Evolutionary conservation across 2,113 vertebrate genomes (phyloP), one percentile per base, ranked within the genome.

Genomic region (Pelvicachromis taeniatus): DNA sequence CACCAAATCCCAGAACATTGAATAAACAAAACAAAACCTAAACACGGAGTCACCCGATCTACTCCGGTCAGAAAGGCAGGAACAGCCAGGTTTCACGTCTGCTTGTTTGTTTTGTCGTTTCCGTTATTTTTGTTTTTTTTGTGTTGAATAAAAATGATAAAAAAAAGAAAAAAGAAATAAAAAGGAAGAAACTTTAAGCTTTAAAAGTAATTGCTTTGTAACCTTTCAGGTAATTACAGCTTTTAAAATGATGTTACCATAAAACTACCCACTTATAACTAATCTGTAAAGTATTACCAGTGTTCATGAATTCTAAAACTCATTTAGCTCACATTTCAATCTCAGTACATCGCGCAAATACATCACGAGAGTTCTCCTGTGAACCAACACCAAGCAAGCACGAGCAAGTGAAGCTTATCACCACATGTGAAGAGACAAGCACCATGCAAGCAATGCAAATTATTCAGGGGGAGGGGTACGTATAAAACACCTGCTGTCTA

Each of bases 401-500:
- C 63, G 70, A 81, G 77, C 55, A 56, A 59, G 55, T 35, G 21
- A 83, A 17, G 55, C 56, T 54, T 59, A 78, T 50, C 33, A 6
- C 77, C 23, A 78, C 40, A 16, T 50, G 73, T 48, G 56, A 50
- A 16, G 56, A 81, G 45, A 59, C 13, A 38, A 82, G 48, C 17
- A 38, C 26, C 33, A 61, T 58, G 56, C 19, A 86, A 52, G 48
- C 38, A 53, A 55, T 68, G 40, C 79, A 85, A 84, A 87, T 80
- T 38, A 80, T 33, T 35, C 19, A 12, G 6, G 23, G 59, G 48
- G 0, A 2, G 29, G 45, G n/a, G 16, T 23, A 45, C 52, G 75
- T 82, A 65, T 82, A 65, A 85, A 88, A 80, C 61, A 50, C 19
- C 80, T 56, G 53, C 82, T 82, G 17, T 81, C 55, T 40, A 85